Percentiles rank a stretch among this genome's conserved stretches.
These are phyloP conservation scores for Ranitomeya imitator DNA, from an alignment of 2,113 vertebrate genomes.

Conservation along the genomic window DNA sequence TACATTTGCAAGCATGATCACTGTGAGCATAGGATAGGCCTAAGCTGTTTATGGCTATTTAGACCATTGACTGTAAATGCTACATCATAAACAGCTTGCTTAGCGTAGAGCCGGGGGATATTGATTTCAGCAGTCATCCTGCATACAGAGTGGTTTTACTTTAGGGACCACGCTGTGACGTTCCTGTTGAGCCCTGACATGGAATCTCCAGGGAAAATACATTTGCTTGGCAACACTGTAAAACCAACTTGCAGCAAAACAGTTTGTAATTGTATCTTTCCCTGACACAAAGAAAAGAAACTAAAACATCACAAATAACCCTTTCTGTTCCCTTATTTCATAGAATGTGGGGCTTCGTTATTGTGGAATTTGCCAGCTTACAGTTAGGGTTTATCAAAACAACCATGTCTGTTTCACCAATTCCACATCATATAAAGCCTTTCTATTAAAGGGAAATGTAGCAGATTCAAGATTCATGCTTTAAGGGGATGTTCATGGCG, in stretches of 20 bases:
- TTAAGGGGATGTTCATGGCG: no score
- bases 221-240: slow-evolving; percentile 38
- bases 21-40: slow-evolving; percentile 41
- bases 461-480: no score
- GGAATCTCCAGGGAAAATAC: slow-evolving; percentile 43
- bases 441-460: neutral
- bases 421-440: neutral
- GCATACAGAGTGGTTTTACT: slow-evolving; percentile 52
- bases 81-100: slow-evolving; percentile 55
- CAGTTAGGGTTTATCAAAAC: neutral
- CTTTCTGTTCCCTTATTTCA: neutral
- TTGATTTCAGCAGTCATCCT: slow-evolving; percentile 39
- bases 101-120: slow-evolving; percentile 37
- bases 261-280: slow-evolving; percentile 13
- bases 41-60: slow-evolving; percentile 56
- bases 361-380: neutral
- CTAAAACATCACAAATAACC: neutral
- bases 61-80: slow-evolving; percentile 48
- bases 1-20: slow-evolving; percentile 37
- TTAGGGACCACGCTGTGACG: slow-evolving; percentile 42
- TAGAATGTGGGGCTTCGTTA: neutral
- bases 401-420: neutral
- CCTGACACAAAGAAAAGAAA: slow-evolving; percentile 16
- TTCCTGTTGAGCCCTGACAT: slow-evolving; percentile 47
- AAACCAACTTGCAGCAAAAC: slow-evolving; percentile 7